Evolutionary conservation across 2,113 vertebrate genomes (phyloP), one percentile per base, ranked within the genome.

Genomic region (Synchiropus splendidus): DNA sequence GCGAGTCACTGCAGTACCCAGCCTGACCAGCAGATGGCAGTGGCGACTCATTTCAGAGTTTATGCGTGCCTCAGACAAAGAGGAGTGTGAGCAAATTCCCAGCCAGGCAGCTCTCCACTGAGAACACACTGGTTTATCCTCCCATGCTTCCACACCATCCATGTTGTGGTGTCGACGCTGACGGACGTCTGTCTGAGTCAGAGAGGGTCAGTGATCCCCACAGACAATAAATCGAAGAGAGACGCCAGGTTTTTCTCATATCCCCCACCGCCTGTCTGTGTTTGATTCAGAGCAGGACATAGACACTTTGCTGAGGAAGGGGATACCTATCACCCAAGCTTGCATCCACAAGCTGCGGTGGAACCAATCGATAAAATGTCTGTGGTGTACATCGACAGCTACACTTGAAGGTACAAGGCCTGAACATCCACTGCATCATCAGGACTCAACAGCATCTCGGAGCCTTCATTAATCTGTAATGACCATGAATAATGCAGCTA

Each of bases 1-100:
- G n/a, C n/a, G n/a, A n/a, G n/a, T n/a, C n/a, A n/a, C n/a, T n/a
- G n/a, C n/a, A n/a, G n/a, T n/a, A 5, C 21, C 8, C 21, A 27
- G 4, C 21, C 8, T 27, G 8, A 33, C 58, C 77, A 75, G 61
- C 60, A 78, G 77, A 32, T 45, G 75, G 73, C 58, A 14, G 1
- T 10, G 10, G 9, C 6, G 5, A 9, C n/a, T 34, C 3, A 12
- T 45, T 51, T 35, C 35, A 36, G 44, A 58, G 57, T 45, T 61
- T 46, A 42, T 9, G n/a, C n/a, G n/a, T 48, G 45, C 38, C 45
- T 47, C 27, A 13, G n/a, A 67, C 65, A 66, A 61, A 49, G 57
- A 60, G 66, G 69, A 64, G 64, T n/a, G n/a, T n/a, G 66, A 30
- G 49, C 30, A n/a, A n/a, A n/a, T n/a, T n/a, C n/a, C n/a, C n/a